phyloP scores from a whole-genome alignment of 2,888 invertebrate species.

The Pollenia amentaria region DNA sequence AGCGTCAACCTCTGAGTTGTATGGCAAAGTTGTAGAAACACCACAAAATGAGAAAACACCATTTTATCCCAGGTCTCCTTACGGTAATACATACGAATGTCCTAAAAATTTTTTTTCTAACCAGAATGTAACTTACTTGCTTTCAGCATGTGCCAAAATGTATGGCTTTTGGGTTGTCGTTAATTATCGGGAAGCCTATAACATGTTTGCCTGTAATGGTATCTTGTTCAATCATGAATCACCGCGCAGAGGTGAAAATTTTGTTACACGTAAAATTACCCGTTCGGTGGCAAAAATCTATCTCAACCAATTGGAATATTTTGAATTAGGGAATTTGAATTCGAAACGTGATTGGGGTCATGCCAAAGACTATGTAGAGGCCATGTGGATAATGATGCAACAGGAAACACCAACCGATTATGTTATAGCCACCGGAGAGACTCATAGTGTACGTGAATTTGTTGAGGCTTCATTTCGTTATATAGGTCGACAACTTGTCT shows the following conservation, averaged over 20 bases:
- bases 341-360: slow-evolving; percentile 99
- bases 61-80: slow-evolving; percentile 98
- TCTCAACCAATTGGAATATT: slow-evolving; percentile 91
- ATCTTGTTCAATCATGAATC: slow-evolving; percentile 98
- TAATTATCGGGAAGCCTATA: slow-evolving; percentile 97
- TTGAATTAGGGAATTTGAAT: slow-evolving; percentile 97
- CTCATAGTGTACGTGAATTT: slow-evolving; percentile 98
- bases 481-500: slow-evolving; percentile 91
- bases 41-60: slow-evolving; percentile 98
- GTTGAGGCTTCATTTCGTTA: slow-evolving; percentile 95
- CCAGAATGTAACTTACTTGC: no score
- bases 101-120: no score
- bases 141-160: slow-evolving; percentile 93
- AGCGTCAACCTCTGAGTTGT: slow-evolving; percentile 97
- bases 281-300: slow-evolving; percentile 98
- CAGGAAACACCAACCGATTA: slow-evolving; percentile 96
- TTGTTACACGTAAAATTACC: slow-evolving; percentile 99
- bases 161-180: slow-evolving; percentile 98
- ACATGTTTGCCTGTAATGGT: slow-evolving; percentile 98
- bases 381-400: slow-evolving; percentile 99
- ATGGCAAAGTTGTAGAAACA: slow-evolving; percentile 95
- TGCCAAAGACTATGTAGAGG: slow-evolving; percentile 98
- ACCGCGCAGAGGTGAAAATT: slow-evolving; percentile 97
- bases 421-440: slow-evolving; percentile 98
- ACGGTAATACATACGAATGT: slow-evolving; percentile 82